Evolutionary conservation across 2,797 vertebrate species (phyloP).

Genomic region (Harpagifer antarcticus): DNA sequence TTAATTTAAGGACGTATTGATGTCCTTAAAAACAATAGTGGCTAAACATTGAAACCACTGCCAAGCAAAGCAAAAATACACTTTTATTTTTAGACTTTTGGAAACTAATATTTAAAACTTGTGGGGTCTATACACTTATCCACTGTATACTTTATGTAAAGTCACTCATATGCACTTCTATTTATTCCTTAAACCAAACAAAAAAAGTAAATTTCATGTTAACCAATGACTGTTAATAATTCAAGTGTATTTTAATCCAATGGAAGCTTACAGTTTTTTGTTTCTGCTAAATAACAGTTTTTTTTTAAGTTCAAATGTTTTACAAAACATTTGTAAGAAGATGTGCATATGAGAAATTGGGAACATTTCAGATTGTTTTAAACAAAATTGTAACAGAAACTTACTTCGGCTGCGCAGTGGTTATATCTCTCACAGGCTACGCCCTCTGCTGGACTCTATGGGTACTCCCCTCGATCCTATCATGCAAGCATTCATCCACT

Average conservation of each 20-base stretch:
- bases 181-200: slow-evolving; percentile 41
- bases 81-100: neutral
- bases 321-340: too few species aligned
- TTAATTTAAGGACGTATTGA: neutral
- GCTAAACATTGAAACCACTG: neutral
- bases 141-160: slow-evolving; percentile 17
- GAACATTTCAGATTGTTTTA: too few species aligned
- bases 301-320: too few species aligned
- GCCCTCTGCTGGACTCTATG: too few species aligned
- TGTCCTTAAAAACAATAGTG: neutral
- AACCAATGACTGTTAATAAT: slow-evolving; percentile 76
- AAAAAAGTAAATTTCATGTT: slow-evolving; percentile 55
- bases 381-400: too few species aligned
- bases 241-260: slow-evolving; percentile 59
- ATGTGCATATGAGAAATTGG: too few species aligned
- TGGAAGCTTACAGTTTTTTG: neutral
- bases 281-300: too few species aligned
- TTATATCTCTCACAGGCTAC: too few species aligned
- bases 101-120: neutral
- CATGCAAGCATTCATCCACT: too few species aligned
- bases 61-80: neutral
- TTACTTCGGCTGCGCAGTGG: too few species aligned
- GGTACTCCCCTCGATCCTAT: too few species aligned
- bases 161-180: slow-evolving; percentile 46
- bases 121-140: slow-evolving; percentile 7